Evolutionary conservation across 2,797 vertebrate species (phyloP).

Genomic region (Petrocephalus sullivani): DNA sequence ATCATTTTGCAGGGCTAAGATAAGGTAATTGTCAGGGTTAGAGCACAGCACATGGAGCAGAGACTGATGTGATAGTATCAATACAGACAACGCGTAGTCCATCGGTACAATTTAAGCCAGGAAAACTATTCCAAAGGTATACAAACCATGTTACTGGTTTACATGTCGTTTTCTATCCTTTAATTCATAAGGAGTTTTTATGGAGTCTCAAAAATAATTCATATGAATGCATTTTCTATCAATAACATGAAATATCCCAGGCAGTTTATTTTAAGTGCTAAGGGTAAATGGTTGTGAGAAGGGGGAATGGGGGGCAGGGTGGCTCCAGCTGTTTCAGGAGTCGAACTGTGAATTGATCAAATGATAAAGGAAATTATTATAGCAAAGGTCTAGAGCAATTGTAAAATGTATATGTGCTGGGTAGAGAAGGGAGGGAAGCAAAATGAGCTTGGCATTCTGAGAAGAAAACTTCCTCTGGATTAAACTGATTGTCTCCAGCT

Average conservation of each 20-base stretch:
- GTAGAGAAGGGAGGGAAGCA: background rate
- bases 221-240: background rate
- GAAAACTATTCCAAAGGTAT: background rate
- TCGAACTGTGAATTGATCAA: background rate
- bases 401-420: background rate
- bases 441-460: background rate
- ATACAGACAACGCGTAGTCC: background rate
- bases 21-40: background rate
- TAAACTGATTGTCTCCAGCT: background rate
- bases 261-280: background rate
- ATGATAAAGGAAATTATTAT: background rate
- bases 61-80: background rate
- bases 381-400: background rate
- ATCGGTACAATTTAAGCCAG: background rate
- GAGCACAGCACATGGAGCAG: background rate
- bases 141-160: background rate
- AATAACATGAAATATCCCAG: background rate
- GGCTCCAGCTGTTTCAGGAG: background rate
- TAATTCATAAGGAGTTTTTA: background rate
- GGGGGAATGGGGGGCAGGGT: background rate
- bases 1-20: background rate
- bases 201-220: background rate
- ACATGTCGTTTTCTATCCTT: background rate
- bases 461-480: background rate
- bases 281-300: background rate